Evolutionary conservation across 23 tunicate genomes (phyloP), one percentile per base, ranked within the genome.

Genomic region (Ascidia mentula): DNA sequence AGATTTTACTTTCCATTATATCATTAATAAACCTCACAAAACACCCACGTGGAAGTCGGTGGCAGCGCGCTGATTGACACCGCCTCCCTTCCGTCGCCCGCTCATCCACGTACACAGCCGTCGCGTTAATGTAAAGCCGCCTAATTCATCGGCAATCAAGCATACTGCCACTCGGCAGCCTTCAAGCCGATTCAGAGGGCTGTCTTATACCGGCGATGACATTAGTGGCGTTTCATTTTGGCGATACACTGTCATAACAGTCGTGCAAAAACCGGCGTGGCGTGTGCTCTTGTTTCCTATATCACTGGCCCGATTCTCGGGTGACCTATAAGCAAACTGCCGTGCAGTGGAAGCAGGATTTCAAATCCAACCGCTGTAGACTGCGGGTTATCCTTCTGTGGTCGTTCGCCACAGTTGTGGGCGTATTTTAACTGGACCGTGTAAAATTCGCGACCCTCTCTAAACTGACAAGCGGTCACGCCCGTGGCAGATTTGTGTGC

Each of bases 51-150:
- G 28, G 7, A 53, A 53, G 65, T 9, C 24, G 4, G 65, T 26
- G 65, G 4, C 2, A 28, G 24, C 24, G 28, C 65, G 65, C 13
- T 53, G 65, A 53, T 53, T 53, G 65, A 53, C 65, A 53, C 65
- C 24, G 7, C 65, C 22, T 28, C 24, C 65, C 24, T 26, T 53
- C 13, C 24, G 65, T 53, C 65, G 65, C 12, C 65, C 12, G 22
- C 13, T 20, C 65, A 3, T 53, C 13, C 65, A 28, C 65, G 24
- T 53, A 53, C 22, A 53, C 65, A 20, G 28, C 65, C 13, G 65
- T 53, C 65, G 65, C 65, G 65, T 28, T 53, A 53, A 53, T 53
- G 65, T 53, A 53, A 53, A 53, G 65, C 65, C 65, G 65, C 22
- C 65, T 20, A 53, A 53, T 53, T 53, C 65, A 53, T 53, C 65